A percentile compares a stretch with the other conserved stretches of the same genome.
phyloP scores from a whole-genome alignment of 2,797 vertebrate species.

The Masticophis lateralis region DNA sequence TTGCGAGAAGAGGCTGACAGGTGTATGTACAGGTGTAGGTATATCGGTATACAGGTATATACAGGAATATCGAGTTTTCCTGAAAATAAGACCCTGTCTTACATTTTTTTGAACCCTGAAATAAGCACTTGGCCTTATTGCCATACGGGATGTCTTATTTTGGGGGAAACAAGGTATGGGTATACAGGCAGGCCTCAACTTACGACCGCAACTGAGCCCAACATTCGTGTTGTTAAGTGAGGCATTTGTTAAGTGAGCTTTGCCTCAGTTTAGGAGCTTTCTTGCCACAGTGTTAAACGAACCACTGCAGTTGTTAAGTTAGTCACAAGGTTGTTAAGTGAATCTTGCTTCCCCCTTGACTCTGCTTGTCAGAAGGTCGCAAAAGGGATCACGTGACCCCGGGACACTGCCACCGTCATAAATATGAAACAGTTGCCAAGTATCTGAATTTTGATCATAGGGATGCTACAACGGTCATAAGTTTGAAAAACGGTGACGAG shows the following conservation, averaged over 20 bases:
- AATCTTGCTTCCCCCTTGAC: background rate
- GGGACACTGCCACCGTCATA: background rate
- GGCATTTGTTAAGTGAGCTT: background rate
- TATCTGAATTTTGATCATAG: background rate
- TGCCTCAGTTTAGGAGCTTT: background rate
- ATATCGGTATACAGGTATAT: too few species aligned
- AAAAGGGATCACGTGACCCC: background rate
- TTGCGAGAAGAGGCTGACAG: background rate
- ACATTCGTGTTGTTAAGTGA: background rate
- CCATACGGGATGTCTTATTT: too few species aligned
- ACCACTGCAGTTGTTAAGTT: background rate
- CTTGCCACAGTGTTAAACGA: background rate
- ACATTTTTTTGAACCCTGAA: too few species aligned
- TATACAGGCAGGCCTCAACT: background rate
- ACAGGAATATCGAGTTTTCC: too few species aligned
- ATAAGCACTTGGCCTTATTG: too few species aligned
- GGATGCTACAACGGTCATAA: background rate
- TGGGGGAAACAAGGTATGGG: background rate
- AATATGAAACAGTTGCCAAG: background rate
- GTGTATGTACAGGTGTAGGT: background rate
- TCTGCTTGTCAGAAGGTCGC: background rate
- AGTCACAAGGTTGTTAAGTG: background rate
- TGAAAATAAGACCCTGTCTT: too few species aligned
- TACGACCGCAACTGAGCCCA: background rate
- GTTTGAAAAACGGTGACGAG: fast-evolving